Conservation (phyloP, 1,140 invertebrate species). For the Asobara japonica region DNA sequence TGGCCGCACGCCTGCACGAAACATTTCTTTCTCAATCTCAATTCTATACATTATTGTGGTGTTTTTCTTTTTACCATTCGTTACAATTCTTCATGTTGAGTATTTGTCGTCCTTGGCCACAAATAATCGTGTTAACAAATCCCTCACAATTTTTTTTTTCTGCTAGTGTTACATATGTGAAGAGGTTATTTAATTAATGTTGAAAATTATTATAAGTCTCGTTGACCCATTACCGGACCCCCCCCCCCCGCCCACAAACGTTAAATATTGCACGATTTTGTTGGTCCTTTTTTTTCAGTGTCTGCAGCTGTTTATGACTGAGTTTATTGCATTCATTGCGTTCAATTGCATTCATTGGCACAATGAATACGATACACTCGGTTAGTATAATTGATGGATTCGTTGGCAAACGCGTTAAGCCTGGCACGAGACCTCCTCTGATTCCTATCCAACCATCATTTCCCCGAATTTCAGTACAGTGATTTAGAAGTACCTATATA, state of each 20-base stretch:
- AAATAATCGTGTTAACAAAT: constrained; percentile 22
- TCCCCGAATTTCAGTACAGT: not conserved
- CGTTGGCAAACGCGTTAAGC: not conserved
- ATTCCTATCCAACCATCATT: not conserved
- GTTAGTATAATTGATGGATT: not conserved
- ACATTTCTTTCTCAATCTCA: constrained; percentile 35
- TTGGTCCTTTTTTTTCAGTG: not conserved
- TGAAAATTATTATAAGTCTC: not conserved
- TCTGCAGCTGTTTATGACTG: not conserved
- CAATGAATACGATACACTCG: not conserved
- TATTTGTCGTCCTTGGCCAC: constrained; percentile 36
- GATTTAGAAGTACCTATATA: not conserved
- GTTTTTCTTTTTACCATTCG: constrained; percentile 24
- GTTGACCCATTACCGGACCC: not conserved
- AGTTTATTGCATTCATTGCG: not conserved
- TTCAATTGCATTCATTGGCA: not conserved
- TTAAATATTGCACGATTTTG: not conserved
- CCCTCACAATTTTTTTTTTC: not conserved
- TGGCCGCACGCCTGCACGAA: constrained; percentile 46
- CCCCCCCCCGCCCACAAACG: not conserved
- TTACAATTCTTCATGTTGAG: constrained; percentile 24
- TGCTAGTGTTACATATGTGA: not conserved
- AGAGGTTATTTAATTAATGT: not conserved
- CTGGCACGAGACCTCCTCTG: not conserved
- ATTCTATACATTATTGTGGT: constrained; percentile 22